Evolutionary conservation across 2,888 invertebrate species (phyloP).

Genomic region (Papilio gigon): DNA sequence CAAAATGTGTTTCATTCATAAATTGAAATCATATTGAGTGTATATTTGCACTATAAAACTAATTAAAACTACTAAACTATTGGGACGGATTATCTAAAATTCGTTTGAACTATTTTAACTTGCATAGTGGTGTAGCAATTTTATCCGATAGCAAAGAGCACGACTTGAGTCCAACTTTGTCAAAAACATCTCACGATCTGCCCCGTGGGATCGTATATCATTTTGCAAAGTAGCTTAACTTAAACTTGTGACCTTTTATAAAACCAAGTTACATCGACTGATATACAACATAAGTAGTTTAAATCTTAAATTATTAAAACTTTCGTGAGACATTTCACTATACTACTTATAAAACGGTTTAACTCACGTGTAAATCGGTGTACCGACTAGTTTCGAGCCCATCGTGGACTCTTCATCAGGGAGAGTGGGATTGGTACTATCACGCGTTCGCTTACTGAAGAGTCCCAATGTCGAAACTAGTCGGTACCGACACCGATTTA

Average conservation of each 20-base stretch:
- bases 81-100: neutral
- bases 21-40: neutral
- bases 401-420: too few species aligned
- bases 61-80: neutral
- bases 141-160: constrained; percentile 1
- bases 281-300: neutral
- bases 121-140: neutral
- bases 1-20: too few species aligned
- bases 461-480: too few species aligned
- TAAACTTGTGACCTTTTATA: constrained; percentile 8
- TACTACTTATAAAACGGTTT: too few species aligned
- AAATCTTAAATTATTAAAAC: too few species aligned
- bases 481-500: too few species aligned
- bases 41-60: too few species aligned
- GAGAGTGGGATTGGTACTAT: too few species aligned
- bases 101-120: neutral
- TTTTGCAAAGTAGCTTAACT: neutral
- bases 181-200: constrained; percentile 7
- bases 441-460: too few species aligned
- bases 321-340: too few species aligned
- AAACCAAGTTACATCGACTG: neutral
- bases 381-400: too few species aligned
- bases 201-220: constrained; percentile 14
- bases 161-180: neutral
- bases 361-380: too few species aligned